A percentile compares a stretch with the other conserved stretches of the same genome.
phyloP scores from a whole-genome alignment of 2,888 invertebrate species.

The Itoplectis maculator region DNA sequence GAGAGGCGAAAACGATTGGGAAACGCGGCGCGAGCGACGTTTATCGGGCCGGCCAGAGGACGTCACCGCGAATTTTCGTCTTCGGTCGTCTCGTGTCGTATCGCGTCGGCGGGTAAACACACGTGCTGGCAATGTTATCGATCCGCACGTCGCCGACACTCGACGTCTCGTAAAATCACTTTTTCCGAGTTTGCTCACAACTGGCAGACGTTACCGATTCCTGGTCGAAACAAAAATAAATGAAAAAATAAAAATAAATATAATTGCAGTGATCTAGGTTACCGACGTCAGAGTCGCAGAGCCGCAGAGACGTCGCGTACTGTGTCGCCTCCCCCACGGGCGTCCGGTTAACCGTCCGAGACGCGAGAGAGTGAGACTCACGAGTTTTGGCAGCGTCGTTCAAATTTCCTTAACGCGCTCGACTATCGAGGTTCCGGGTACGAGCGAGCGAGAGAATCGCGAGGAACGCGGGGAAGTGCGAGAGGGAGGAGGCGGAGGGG shows the following conservation, averaged over 20 bases:
- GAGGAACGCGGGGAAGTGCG: neutral
- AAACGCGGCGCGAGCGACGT: neutral
- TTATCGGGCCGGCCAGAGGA: neutral
- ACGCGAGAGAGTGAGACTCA: conserved; percentile 11
- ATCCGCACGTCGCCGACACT: conserved; percentile 22
- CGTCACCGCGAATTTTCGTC: neutral
- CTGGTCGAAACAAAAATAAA: too few species aligned
- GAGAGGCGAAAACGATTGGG: too few species aligned
- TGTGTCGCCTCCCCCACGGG: conserved; percentile 5
- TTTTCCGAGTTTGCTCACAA: conserved; percentile 1
- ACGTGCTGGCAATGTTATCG: conserved; percentile 5
- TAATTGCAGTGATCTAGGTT: neutral
- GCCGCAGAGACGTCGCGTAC: conserved; percentile 12
- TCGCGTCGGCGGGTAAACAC: neutral
- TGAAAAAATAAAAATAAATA: neutral
- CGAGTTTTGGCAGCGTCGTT: conserved; percentile 41
- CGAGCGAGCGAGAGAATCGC: neutral
- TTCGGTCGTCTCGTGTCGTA: neutral
- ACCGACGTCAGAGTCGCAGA: conserved; percentile 20
- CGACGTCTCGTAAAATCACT: conserved; percentile 4
- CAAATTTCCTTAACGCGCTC: conserved; percentile 44
- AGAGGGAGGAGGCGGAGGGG: neutral
- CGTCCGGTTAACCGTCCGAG: neutral
- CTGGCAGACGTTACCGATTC: neutral
- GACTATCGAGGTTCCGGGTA: conserved; percentile 37